Percentiles rank a stretch among this genome's conserved stretches.
Evolutionary conservation across 2,888 invertebrate genomes (phyloP).

Genomic region (Galerucella nymphaeae): DNA sequence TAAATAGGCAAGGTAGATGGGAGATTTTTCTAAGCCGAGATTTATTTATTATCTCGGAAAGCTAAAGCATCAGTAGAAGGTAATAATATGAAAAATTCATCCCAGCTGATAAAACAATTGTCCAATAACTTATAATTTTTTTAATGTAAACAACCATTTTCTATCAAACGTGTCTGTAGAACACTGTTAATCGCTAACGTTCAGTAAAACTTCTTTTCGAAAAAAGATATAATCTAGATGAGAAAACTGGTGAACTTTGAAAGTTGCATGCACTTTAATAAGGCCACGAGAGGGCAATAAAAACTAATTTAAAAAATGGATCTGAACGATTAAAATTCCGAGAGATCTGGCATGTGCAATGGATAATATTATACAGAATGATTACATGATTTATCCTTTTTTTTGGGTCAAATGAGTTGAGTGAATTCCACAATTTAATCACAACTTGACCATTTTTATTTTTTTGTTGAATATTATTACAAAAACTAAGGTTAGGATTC

Average conservation of each 20-base stretch:
- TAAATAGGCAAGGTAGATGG: too few relatives aligned
- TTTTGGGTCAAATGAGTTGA: too few relatives aligned
- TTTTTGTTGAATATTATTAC: too few relatives aligned
- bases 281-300: not conserved
- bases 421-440: too few relatives aligned
- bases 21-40: too few relatives aligned
- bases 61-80: too few relatives aligned
- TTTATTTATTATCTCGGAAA: too few relatives aligned
- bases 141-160: not conserved
- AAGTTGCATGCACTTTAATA: not conserved
- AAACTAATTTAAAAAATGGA: constrained; percentile 1
- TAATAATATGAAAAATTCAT: too few relatives aligned
- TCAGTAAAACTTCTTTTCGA: not conserved
- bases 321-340: not conserved
- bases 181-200: not conserved
- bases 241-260: not conserved
- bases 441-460: too few relatives aligned
- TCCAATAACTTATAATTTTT: not conserved
- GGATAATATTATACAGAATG: not conserved
- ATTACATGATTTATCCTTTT: not conserved
- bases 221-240: not conserved
- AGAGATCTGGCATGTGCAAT: not conserved
- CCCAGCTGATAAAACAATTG: not conserved
- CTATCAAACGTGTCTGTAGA: not conserved
- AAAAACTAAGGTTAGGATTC: too few relatives aligned